Conservation (phyloP, 2,797 vertebrate species). For the Cossypha niveicapilla region DNA sequence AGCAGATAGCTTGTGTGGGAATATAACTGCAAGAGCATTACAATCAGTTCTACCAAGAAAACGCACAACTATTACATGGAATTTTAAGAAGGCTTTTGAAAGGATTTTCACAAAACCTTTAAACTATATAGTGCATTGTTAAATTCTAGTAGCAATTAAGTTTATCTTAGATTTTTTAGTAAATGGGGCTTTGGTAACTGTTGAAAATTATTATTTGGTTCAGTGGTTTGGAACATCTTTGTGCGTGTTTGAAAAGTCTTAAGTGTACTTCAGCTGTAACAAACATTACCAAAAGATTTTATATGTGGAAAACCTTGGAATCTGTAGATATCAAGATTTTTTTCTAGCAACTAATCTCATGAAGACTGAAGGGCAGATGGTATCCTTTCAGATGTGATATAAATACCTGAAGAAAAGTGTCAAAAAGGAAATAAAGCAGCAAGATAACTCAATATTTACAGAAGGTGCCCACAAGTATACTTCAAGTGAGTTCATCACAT, state of each 20-base stretch:
- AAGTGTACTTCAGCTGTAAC: constrained; percentile 26
- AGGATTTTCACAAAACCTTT: constrained; percentile 60
- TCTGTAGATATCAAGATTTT: not conserved
- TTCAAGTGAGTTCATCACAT: not conserved
- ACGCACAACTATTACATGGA: not conserved
- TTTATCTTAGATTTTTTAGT: constrained; percentile 56
- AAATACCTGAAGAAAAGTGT: constrained; percentile 12
- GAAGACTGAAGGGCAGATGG: not conserved
- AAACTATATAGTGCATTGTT: constrained; percentile 48
- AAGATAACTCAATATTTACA: not conserved
- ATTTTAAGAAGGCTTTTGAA: constrained; percentile 35
- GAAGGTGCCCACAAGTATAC: not conserved
- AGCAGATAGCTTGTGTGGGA: constrained; percentile 22
- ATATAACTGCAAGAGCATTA: constrained; percentile 12
- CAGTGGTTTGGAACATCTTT: constrained; percentile 64
- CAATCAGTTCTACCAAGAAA: constrained; percentile 19
- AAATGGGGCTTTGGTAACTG: constrained; percentile 46
- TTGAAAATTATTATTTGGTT: constrained; percentile 70
- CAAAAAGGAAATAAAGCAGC: not conserved
- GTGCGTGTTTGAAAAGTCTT: constrained; percentile 47
- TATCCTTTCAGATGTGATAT: not conserved
- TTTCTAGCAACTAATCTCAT: not conserved
- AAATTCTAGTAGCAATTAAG: constrained; percentile 52
- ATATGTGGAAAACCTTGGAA: not conserved
- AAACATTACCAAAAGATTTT: not conserved